These are phyloP conservation scores for Serinus canaria DNA, from an alignment of 2,113 vertebrate species.

Conservation along the genomic window DNA sequence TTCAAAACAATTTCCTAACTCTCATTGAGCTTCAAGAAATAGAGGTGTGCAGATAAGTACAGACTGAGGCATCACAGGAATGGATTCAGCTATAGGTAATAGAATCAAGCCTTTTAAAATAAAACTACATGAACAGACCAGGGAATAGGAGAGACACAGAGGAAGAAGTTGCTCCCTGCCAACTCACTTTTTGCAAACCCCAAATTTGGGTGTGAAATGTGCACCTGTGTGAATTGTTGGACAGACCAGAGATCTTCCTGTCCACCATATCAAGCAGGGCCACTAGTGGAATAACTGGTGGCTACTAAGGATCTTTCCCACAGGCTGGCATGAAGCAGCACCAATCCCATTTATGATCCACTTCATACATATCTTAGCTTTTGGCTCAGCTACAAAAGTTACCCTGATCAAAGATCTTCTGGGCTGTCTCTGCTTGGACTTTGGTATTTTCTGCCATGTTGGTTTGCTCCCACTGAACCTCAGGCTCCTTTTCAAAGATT, in stretches of 20 bases:
- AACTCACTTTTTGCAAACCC: background rate
- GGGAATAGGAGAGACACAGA: background rate
- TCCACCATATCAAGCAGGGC: background rate
- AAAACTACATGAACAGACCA: background rate
- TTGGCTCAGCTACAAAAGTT: background rate
- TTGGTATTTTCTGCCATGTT: background rate
- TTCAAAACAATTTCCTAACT: background rate
- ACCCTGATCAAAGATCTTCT: background rate
- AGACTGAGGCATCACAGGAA: background rate
- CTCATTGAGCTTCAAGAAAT: background rate
- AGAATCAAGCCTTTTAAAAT: background rate
- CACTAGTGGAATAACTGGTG: background rate
- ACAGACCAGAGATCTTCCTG: background rate
- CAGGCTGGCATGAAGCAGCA: background rate
- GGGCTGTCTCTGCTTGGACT: background rate
- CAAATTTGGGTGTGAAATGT: background rate
- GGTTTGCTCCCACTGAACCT: background rate
- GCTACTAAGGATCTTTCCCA: background rate
- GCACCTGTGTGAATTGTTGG: background rate
- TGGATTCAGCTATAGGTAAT: background rate
- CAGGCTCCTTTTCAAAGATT: background rate
- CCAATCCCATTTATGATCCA: background rate
- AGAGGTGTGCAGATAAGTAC: background rate
- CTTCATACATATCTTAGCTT: background rate
- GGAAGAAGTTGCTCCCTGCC: background rate